Evolutionary conservation across 2,888 invertebrate species (phyloP).

Genomic region (Chloromyia formosa): DNA sequence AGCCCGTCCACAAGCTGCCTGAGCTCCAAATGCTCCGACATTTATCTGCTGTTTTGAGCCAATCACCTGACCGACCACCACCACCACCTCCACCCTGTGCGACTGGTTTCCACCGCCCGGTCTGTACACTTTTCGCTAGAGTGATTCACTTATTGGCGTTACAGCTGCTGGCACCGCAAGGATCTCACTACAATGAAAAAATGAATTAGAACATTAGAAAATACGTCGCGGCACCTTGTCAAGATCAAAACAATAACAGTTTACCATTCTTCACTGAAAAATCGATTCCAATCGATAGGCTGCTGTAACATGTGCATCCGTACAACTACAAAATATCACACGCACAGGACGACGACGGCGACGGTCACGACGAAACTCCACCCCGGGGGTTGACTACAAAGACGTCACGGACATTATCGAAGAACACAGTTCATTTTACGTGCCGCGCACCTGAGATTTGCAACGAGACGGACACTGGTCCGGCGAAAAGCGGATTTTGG

Average conservation of each 20-base stretch:
- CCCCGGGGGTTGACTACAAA: too few relatives aligned
- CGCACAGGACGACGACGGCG: too few relatives aligned
- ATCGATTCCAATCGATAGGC: slow-evolving; percentile 42
- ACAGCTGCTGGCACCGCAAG: neutral
- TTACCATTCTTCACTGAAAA: slow-evolving; percentile 38
- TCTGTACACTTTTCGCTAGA: neutral
- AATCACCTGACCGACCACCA: neutral
- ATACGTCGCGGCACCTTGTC: too few relatives aligned
- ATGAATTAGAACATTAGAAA: neutral
- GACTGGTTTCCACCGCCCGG: neutral
- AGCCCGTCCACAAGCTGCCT: slow-evolving; percentile 78
- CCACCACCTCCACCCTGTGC: neutral
- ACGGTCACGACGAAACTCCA: too few relatives aligned
- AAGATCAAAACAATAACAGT: slow-evolving; percentile 10
- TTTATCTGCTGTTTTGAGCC: slow-evolving; percentile 58
- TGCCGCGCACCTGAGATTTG: too few relatives aligned
- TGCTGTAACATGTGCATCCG: slow-evolving; percentile 35
- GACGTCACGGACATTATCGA: too few relatives aligned
- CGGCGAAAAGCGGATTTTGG: too few relatives aligned
- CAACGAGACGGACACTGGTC: too few relatives aligned
- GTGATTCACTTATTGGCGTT: neutral
- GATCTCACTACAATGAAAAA: slow-evolving; percentile 23
- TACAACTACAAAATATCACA: slow-evolving; percentile 28
- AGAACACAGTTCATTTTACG: too few relatives aligned
- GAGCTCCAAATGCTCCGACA: slow-evolving; percentile 82